Conservation (phyloP, 2,113 vertebrate species). For the Pimephales promelas region DNA sequence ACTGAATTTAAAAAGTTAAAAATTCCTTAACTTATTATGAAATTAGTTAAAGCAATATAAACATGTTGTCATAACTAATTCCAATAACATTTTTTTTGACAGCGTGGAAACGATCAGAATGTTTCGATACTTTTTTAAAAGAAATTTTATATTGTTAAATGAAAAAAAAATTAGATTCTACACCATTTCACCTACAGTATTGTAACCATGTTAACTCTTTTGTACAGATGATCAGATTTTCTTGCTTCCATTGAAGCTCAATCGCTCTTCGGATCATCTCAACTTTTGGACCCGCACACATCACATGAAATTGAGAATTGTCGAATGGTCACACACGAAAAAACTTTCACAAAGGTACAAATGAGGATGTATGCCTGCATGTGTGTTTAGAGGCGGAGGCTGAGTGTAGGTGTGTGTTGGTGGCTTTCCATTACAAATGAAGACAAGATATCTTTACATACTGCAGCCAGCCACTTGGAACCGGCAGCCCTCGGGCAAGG, state of each 20-base stretch:
- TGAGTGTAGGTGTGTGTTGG: constrained; percentile 56
- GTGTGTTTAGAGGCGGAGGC: constrained; percentile 49
- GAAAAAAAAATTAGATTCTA: too few relatives aligned
- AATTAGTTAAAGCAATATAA: too few relatives aligned
- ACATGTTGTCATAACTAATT: too few relatives aligned
- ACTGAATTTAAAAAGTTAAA: too few relatives aligned
- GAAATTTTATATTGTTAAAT: not conserved
- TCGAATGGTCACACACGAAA: constrained; percentile 20
- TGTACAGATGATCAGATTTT: not conserved
- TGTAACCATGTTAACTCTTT: not conserved
- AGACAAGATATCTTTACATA: constrained; percentile 67
- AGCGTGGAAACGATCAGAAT: not conserved
- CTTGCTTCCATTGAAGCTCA: not conserved
- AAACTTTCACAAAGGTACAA: constrained; percentile 41
- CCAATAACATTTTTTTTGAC: too few relatives aligned
- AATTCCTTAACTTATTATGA: too few relatives aligned
- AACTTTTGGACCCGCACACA: not conserved
- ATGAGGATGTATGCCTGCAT: constrained; percentile 39
- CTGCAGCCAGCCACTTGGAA: constrained; percentile 62
- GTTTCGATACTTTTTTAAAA: not conserved
- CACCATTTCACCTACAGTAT: too few relatives aligned
- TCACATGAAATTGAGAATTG: not conserved
- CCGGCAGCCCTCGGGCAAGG: constrained; percentile 53
- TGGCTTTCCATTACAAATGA: constrained; percentile 67
- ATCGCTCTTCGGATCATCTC: not conserved